A percentile compares a stretch with the other conserved stretches of the same genome.
Conservation (phyloP, 2,113 vertebrate genomes). For the Paracanthobrama guichenoti region DNA sequence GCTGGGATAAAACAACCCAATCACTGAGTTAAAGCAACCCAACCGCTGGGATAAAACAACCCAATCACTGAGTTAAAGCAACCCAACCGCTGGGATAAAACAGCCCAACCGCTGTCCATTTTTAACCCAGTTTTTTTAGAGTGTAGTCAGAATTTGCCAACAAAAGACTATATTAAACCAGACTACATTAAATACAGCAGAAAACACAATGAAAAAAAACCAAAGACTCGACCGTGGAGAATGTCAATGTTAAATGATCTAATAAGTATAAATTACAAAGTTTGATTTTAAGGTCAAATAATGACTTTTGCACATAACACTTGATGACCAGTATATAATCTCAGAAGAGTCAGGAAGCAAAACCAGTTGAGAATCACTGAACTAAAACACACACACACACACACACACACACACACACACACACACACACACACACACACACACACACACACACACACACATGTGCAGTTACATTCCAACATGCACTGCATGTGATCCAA, state of each 20-base stretch:
- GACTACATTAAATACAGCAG: too few relatives aligned
- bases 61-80: too few relatives aligned
- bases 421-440: not conserved
- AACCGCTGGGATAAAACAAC: too few relatives aligned
- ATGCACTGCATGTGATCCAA: not conserved
- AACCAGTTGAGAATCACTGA: not conserved
- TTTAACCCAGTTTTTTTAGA: too few relatives aligned
- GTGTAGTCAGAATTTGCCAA: too few relatives aligned
- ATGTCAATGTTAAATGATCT: not conserved
- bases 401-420: conserved; percentile 25
- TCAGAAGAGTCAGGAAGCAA: not conserved
- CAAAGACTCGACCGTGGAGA: not conserved
- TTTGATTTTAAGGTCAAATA: not conserved
- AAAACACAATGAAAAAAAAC: not conserved
- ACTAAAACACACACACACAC: not conserved
- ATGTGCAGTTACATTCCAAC: not conserved
- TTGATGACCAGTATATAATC: not conserved
- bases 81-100: too few relatives aligned
- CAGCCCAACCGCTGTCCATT: too few relatives aligned
- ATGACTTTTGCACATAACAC: not conserved
- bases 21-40: too few relatives aligned
- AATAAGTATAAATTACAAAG: not conserved
- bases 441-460: conserved; percentile 5
- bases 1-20: too few relatives aligned
- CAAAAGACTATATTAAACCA: too few relatives aligned